Conservation (phyloP, 1,140 invertebrate genomes). For the Hormaphis cornu region DNA sequence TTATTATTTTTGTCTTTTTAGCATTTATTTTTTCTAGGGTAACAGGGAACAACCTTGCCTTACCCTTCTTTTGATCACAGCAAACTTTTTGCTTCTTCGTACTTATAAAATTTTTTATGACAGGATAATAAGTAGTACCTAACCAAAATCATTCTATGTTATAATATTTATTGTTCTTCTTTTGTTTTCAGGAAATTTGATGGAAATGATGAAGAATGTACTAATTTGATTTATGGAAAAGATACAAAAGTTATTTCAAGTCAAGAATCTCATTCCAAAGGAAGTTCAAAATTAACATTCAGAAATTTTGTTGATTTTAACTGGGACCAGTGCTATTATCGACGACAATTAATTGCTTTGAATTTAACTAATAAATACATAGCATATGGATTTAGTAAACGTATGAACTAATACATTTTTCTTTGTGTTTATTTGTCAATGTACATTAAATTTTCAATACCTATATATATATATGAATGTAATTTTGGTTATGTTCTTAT, state of each 20-base stretch:
- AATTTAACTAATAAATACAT: slow-evolving; percentile 76
- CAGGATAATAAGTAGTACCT: too few species aligned
- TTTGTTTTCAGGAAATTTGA: background rate
- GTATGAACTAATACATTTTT: background rate
- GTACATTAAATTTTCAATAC: too few species aligned
- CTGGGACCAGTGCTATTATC: slow-evolving; percentile 79
- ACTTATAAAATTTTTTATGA: too few species aligned
- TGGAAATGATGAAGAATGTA: slow-evolving; percentile 8
- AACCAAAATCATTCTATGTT: too few species aligned
- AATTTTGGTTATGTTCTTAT: too few species aligned
- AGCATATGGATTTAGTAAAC: slow-evolving; percentile 84
- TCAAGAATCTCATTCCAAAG: slow-evolving; percentile 58
- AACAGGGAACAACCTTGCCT: background rate
- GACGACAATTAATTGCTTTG: slow-evolving; percentile 77
- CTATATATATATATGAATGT: too few species aligned
- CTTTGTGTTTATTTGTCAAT: too few species aligned
- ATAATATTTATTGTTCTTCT: background rate
- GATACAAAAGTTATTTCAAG: slow-evolving; percentile 50
- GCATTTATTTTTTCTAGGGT: slow-evolving; percentile 9
- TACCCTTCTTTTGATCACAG: background rate
- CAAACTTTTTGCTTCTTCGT: background rate
- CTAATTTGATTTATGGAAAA: background rate
- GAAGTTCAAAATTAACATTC: slow-evolving; percentile 79
- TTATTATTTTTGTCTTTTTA: slow-evolving; percentile 16
- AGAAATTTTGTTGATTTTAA: slow-evolving; percentile 85